phyloP scores from a whole-genome alignment of 2,888 invertebrate species.

The Phoenoteleia sp. region DNA sequence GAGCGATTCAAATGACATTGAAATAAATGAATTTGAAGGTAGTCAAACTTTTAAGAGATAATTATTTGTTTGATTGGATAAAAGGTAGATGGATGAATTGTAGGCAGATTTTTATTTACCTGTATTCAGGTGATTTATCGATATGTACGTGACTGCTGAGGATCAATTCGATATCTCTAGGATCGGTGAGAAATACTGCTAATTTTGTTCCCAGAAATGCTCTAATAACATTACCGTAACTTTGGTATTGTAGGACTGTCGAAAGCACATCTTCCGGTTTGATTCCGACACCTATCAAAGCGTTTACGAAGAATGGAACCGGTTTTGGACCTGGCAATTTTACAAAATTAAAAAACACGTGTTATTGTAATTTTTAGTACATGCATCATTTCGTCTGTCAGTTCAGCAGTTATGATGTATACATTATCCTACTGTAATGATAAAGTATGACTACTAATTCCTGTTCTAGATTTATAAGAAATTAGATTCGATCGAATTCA shows the following conservation, averaged over 20 bases:
- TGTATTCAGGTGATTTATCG: conserved; percentile 84
- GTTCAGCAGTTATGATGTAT: no score
- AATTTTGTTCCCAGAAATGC: conserved; percentile 83
- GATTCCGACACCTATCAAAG: conserved; percentile 77
- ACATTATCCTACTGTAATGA: no score
- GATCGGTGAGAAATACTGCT: conserved; percentile 82
- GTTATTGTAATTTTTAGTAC: no score
- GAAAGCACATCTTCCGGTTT: conserved; percentile 78
- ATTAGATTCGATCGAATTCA: no score
- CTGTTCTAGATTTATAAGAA: no score
- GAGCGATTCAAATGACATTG: no score
- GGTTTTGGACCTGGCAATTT: conserved; percentile 79
- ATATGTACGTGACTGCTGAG: conserved; percentile 83
- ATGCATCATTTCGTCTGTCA: no score
- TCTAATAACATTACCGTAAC: conserved; percentile 80
- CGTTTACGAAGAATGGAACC: conserved; percentile 82
- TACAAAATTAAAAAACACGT: no score
- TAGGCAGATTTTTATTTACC: conserved; percentile 73
- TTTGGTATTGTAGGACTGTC: conserved; percentile 72
- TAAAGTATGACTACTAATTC: no score
- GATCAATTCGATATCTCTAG: conserved; percentile 84
- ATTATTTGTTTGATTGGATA: neutral
- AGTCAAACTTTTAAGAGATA: neutral
- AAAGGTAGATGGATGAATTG: no score
- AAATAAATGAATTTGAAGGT: neutral